Evolutionary conservation across 64 coral and sea anemone genomes (phyloP), one percentile per base, ranked within the genome.

Genomic region (Montipora capricornis): DNA sequence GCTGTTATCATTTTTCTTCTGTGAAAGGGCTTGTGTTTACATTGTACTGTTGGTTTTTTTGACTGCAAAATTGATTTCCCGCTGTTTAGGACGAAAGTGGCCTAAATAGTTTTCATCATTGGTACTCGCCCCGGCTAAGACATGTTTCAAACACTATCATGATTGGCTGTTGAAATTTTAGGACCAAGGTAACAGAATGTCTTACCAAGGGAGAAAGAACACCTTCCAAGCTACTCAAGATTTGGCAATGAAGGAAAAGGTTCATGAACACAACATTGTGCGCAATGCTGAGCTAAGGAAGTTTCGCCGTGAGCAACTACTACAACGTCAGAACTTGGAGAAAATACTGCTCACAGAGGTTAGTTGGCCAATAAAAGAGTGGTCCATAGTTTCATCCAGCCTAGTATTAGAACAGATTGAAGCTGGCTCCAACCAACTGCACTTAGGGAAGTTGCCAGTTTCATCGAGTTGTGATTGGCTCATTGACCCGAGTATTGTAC

Each of bases 261-360:
- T 83, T 3, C 90, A 90, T 24, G 81, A 92, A 6, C 93, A 98
- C 15, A 89, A 95, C 44, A 91, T 95, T 49, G 95, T 93, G 85
- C 89, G 95, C 73, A 92, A 93, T 29, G 85, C 85, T 58, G 87
- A 98, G 87, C 89, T 95, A 9, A 92, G 94, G 60, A 92, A 88
- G 74, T 98, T 95, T 93, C 87, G 94, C 66, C 86, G 96, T 49
- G 93, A 95, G 59, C 96, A 98, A 73, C 78, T 98, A 26, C 20
- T 95, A 46, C 90, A 98, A 16, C 87, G 96, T 9, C 96, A 98
- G 64, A 91, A 77, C 24, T 68, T 98, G 75, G 96, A 98, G 82
- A 98, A 98, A 90, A 81, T 88, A 51, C 86, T 98, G 46, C 94
- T 94, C 69, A 86, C 96, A 61, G 96, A 98, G 94, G 96, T 98